Conservation (phyloP, 37 sponge, comb jelly and placozoan genomes). For the Mnemiopsis leidyi region DNA sequence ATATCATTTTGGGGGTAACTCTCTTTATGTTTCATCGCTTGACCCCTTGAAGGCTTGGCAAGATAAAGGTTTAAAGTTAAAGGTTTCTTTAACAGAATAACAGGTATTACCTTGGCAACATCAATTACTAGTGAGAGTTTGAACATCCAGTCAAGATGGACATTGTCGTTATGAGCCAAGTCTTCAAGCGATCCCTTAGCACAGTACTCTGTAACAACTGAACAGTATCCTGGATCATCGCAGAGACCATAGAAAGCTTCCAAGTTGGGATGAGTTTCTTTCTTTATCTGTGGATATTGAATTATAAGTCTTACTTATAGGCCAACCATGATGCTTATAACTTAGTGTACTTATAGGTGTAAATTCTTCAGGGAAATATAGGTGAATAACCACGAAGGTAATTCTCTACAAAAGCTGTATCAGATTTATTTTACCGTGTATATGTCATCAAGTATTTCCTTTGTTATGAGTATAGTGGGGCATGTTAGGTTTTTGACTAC, state of each 20-base stretch:
- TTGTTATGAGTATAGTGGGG: neutral
- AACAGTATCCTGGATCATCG: slow-evolving; percentile 41
- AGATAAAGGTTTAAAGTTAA: neutral
- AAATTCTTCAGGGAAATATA: too few relatives aligned
- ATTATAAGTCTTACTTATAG: too few relatives aligned
- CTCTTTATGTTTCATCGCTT: too few relatives aligned
- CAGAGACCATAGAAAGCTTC: neutral
- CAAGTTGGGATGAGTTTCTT: neutral
- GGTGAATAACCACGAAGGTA: too few relatives aligned
- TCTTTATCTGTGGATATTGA: slow-evolving; percentile 65
- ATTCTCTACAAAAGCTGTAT: too few relatives aligned
- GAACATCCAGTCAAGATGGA: slow-evolving; percentile 64
- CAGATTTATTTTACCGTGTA: slow-evolving; percentile 32
- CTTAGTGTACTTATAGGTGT: too few relatives aligned
- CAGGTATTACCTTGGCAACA: slow-evolving; percentile 36
- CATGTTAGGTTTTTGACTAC: neutral
- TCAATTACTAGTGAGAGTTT: slow-evolving; percentile 48
- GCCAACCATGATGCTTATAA: too few relatives aligned
- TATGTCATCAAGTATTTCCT: slow-evolving; percentile 28
- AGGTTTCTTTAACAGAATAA: neutral
- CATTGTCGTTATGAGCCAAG: neutral
- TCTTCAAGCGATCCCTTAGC: slow-evolving; percentile 30
- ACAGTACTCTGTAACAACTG: slow-evolving; percentile 45
- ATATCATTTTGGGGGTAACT: too few relatives aligned
- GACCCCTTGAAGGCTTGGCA: too few relatives aligned